These are phyloP conservation scores for Enteromius argenteus DNA, from an alignment of 2,797 vertebrate genomes.

Conservation along the genomic window DNA sequence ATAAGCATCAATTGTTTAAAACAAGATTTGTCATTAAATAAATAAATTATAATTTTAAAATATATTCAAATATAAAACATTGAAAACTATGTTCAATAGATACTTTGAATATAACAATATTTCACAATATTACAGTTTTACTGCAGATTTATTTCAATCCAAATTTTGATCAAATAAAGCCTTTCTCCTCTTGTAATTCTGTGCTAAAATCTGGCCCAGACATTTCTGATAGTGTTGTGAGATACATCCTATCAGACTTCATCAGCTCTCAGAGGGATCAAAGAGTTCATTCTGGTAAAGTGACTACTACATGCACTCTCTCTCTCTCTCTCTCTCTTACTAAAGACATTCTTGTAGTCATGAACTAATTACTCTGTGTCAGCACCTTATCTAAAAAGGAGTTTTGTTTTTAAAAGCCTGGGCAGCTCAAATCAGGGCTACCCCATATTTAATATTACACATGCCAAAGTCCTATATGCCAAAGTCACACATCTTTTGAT, in stretches of 20 bases:
- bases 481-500: conserved; percentile 59
- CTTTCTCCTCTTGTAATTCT: background rate
- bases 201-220: background rate
- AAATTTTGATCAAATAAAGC: background rate
- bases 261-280: conserved; percentile 59
- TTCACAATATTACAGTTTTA: background rate
- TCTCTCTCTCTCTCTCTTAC: background rate
- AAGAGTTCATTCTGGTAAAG: conserved; percentile 44
- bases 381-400: conserved; percentile 72
- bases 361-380: conserved; percentile 73
- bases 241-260: conserved; percentile 46
- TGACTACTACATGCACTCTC: background rate
- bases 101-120: background rate
- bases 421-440: conserved; percentile 68
- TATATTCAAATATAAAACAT: background rate
- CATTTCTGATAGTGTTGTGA: background rate
- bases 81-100: background rate
- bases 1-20: background rate
- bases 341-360: conserved; percentile 60
- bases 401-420: conserved; percentile 74
- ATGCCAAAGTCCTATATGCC: background rate
- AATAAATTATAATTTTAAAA: background rate
- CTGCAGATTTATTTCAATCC: background rate
- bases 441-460: conserved; percentile 69
- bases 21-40: background rate